Base-by-base conservation (phyloP, 2,888 invertebrate species). In the Lacanobia wlatinum region DNA sequence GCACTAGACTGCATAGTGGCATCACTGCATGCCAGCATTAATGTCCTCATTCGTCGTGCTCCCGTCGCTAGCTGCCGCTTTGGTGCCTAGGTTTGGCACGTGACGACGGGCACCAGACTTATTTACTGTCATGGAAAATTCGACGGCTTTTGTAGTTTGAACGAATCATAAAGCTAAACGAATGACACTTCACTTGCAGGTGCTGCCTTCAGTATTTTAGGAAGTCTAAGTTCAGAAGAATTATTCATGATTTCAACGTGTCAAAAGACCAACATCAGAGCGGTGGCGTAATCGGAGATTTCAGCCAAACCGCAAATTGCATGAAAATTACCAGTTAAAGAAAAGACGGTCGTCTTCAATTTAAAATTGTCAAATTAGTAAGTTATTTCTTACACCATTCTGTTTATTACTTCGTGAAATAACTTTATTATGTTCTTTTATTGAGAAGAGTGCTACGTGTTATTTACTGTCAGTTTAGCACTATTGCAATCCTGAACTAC, bases 101-200 rank as follows among this genome's bases (percentile, higher is more conserved):
- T 40, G 55, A 7, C 46, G 48, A 43, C 23, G 48, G 10, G 16
- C 12, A 12, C 21, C 59, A 18, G 58, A n/a, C 48, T 43, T 38
- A n/a, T 76, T 81, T 46, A 67, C 67, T 61, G 48, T 48, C 55
- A n/a, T 34, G 46, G 53, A 43, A 5, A 79, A 80, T 66, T 34
- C 0, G 18, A 52, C 2, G 40, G 55, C 46, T 28, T 61, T 40
- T 50, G 59, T 34, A 40, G 18, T 48, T 73, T 48, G 7, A 34
- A 38, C 7, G 40, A 40, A 21, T 56, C 38, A 23, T 40, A 43
- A 67, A 76, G 18, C 23, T 46, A 28, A 34, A 9, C 10, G 12
- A 10, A 12, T 8, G 10, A 21, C 23, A 48, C 21, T 62, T 56
- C 6, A 14, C 14, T 34, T 40, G 10, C 21, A 21, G 7, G 14